Conservation (phyloP, 2,888 invertebrate genomes). For the Pheosia tremula region DNA sequence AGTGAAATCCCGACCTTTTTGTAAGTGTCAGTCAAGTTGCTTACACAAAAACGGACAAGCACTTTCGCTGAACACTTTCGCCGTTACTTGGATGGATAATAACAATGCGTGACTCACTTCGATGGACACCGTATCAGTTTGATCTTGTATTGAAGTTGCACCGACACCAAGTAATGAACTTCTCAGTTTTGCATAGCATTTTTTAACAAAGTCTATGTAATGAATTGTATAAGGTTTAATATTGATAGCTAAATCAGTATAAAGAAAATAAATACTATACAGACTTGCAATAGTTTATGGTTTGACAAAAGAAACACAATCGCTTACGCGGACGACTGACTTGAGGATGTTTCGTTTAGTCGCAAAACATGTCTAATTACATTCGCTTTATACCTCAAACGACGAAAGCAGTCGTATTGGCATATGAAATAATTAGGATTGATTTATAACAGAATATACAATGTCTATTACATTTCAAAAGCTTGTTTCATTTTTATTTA, state of each 20-base stretch:
- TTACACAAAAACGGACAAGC: slow-evolving; percentile 37
- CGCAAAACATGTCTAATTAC: too few species aligned
- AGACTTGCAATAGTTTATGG: too few species aligned
- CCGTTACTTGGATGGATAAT: slow-evolving; percentile 61
- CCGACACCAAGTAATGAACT: slow-evolving; percentile 5
- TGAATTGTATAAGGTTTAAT: too few species aligned
- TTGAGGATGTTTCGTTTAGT: too few species aligned
- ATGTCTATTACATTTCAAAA: not conserved
- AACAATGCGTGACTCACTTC: slow-evolving; percentile 55
- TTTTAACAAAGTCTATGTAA: not conserved
- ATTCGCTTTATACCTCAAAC: too few species aligned
- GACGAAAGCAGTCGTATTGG: too few species aligned
- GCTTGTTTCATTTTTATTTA: too few species aligned
- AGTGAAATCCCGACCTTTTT: slow-evolving; percentile 54
- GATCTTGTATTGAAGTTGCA: slow-evolving; percentile 11
- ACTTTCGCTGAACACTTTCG: slow-evolving; percentile 78
- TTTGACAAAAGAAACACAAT: too few species aligned
- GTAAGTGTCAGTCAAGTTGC: slow-evolving; percentile 35
- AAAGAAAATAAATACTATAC: too few species aligned
- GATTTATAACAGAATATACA: not conserved
- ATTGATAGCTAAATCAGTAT: too few species aligned
- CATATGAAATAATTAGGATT: too few species aligned
- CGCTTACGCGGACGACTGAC: too few species aligned
- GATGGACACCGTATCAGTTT: slow-evolving; percentile 40
- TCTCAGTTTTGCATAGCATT: not conserved